Base-by-base conservation (phyloP, 2,113 vertebrate genomes). In the Rhabdomys dilectus region DNA sequence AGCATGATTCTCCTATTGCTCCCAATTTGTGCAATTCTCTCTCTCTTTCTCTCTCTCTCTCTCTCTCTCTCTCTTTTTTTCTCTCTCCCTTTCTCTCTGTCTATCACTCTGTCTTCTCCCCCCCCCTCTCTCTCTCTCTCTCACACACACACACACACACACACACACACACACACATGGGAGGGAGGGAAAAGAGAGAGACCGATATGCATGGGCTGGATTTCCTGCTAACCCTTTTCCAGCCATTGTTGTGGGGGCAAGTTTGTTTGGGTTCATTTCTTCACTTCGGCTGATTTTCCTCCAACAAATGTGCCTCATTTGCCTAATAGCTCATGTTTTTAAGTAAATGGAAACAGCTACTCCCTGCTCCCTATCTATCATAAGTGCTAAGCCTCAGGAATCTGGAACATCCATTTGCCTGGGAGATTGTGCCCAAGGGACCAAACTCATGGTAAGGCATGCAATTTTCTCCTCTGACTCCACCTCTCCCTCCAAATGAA, bases 261-360 rank as follows among this genome's bases (percentile, higher is more conserved):
- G 22, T n/a, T n/a, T 12, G 1, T 86, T 87, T 53, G 22, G 36
- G 62, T 66, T 26, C 60, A 39, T 72, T 93, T 64, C 8, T 73
- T 70, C n/a, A 51, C 7, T 73, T 70, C 34, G 29, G 56, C 19
- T 84, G 53, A 70, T 91, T 60, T 81, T 68, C 34, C 12, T 91
- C 81, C 66, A 31, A 91, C 15, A 73, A 87, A 72, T 85, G 29
- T 91, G 45, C 4, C 34, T 53, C 53, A 2, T 13, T 93, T 95
- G 26, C 62, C 16, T 26, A 91, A 88, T n/a, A 84, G 94, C 91
- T 96, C 5, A 31, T 31, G 93, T 66, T 96, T 95, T 53, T 31
- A 89, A 89, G 84, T 56, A 88, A 88, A 36, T 31, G 7, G 53
- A 70, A 51, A 16, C 3, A 72, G 45, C 4, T 36, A 58, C 7